Percentiles rank a stretch among this genome's conserved stretches.
These are phyloP conservation scores for Drepanosiphum platanoidis DNA, from an alignment of 2,888 invertebrate genomes.

Conservation along the genomic window DNA sequence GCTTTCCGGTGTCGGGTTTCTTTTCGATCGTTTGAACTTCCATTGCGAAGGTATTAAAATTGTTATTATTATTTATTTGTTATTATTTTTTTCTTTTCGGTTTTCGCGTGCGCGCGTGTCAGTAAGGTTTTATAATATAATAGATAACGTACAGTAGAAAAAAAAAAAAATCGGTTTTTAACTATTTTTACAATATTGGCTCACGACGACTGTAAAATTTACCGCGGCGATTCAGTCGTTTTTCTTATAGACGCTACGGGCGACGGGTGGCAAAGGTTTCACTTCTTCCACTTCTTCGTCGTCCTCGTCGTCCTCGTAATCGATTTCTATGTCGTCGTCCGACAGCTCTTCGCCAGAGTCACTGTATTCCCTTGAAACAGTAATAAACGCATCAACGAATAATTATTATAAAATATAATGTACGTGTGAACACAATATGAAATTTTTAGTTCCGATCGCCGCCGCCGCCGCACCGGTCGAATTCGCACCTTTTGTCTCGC, in stretches of 20 bases:
- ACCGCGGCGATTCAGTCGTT: conserved; percentile 44
- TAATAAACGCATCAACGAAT: conserved; percentile 5
- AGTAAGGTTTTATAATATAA: conserved; percentile 10
- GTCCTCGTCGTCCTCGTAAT: conserved; percentile 60
- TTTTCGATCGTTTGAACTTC: conserved; percentile 60
- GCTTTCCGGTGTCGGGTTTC: conserved; percentile 53
- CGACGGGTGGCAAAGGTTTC: conserved; percentile 53
- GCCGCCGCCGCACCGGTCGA: too few species aligned
- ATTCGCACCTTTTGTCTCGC: background rate
- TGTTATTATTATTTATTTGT: conserved; percentile 13
- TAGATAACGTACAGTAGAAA: conserved; percentile 25
- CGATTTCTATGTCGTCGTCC: conserved; percentile 60
- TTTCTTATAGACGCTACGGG: conserved; percentile 56
- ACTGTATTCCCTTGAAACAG: conserved; percentile 47
- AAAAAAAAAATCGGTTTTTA: conserved; percentile 24
- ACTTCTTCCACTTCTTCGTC: conserved; percentile 58
- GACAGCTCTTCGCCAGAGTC: conserved; percentile 56
- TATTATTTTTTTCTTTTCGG: background rate
- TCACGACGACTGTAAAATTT: conserved; percentile 14
- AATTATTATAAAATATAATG: background rate
- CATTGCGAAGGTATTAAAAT: conserved; percentile 34
- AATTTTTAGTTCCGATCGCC: too few species aligned
- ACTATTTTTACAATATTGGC: conserved; percentile 56
- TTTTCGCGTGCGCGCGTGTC: background rate
- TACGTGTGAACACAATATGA: background rate